Evolutionary conservation across 1,140 invertebrate species (phyloP), one percentile per base, ranked within the genome.

Genomic region (Diplogasteroides magnus): DNA sequence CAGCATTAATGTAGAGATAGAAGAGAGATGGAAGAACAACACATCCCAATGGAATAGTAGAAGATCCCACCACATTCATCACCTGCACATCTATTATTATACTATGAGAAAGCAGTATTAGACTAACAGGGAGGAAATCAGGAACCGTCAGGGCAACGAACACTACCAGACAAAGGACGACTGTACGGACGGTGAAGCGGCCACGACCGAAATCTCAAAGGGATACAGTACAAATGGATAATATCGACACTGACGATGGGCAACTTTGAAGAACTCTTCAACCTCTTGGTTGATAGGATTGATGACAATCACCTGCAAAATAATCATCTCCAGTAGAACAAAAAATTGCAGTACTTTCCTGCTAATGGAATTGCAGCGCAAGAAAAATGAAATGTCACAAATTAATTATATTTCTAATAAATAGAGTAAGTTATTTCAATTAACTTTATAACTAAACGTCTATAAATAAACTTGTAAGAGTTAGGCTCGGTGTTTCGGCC

Each of bases 211-310:
- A 74, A 2, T 55, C 70, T 72, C 23, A 31, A 72, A n/a, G 28
- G 28, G 15, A 19, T 31, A 0, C 62, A n/a, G 65, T 0, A 66
- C 13, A 14, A 15, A 66, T 15, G 37, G 64, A 15, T 62, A 32
- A 62, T 62, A 15, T n/a, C 25, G 14, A 1, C 27, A 26, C 57
- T 56, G 29, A 72, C 70, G 65, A 57, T 74, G 73, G 13, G 73
- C 67, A 23, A 74, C 60, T n/a, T 67, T 71, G 2, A 75, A 58
- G 32, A 68, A 66, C 25, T 74, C 64, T 61, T 74, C 73, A 25
- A 71, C 65, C 64, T 74, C 73, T 61, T 73, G 73, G 62, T 74
- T 74, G n/a, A 74, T 31, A 15, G 73, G 73, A 61, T 74, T 74
- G 32, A 74, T 73, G 25, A 74, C 69, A 57, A 74, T 74, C 2